Base-by-base conservation (phyloP, 64 coral and sea anemone genomes). In the Stichodactyla mertensii region DNA sequence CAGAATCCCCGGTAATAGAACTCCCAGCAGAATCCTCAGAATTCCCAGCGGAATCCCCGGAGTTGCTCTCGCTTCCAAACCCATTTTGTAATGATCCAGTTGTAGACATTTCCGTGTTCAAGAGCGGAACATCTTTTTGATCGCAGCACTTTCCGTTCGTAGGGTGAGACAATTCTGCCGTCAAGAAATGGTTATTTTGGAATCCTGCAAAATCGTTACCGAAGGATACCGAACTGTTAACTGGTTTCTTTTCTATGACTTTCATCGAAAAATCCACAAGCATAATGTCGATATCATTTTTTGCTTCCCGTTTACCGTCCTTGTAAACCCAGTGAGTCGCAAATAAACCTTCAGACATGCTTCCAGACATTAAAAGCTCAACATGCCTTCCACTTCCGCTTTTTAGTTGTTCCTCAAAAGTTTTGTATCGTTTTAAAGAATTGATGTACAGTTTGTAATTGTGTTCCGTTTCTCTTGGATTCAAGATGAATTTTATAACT, bases 231-330 rank as follows among this genome's bases (percentile, higher is more conserved):
- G 51, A 77, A 9, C 61, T 71, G 18, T 71, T 20, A 62, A 86
- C 52, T 15, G 0, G 26, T 61, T 45, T 31, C 18, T 19, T 88
- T 80, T 86, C 85, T 53, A 86, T 15, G 71, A 88, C 77, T 66
- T 10, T 23, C 28, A 88, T 88, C 54, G 87, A 88, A 28, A 57
- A 22, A 61, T 88, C 87, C 10, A 88, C 78, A 88, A 88, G 87
- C 87, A 88, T 88, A 64, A 88, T 52, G 18, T 88, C 87, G 20
- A 88, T 82, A 82, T 88, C 87, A 82, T 88, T 88, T 16, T 23
- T 82, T 64, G 87, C 87, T 57, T 88, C 87, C 57, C 87, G 51
- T 82, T 28, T 88, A 0, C 87, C 87, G 64, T 88, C 59, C 58
- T 82, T 79, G 56, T 88, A 88, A 6, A 88, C 77, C 87, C 87